Percentiles rank a stretch among this genome's conserved stretches.
Evolutionary conservation across 2,797 vertebrate genomes (phyloP).

Genomic region (Ctenopoma kingsleyae): DNA sequence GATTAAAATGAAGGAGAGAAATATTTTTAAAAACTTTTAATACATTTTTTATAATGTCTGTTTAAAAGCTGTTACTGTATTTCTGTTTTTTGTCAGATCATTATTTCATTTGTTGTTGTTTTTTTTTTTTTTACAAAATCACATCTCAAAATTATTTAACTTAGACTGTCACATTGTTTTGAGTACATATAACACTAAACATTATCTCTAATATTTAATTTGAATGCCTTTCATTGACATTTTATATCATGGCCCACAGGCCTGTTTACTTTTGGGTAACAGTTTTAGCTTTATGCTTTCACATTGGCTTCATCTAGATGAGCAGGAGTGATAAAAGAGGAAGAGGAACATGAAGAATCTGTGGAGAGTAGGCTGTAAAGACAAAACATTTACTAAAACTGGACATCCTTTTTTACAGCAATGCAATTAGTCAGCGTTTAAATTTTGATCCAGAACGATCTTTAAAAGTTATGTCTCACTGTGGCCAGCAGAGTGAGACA

Average conservation of each 20-base stretch:
- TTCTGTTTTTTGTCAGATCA: background rate
- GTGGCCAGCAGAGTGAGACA: constrained; percentile 14
- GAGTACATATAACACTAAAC: background rate
- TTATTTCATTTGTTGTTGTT: background rate
- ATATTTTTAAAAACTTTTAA: background rate
- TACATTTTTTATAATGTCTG: background rate
- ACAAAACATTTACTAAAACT: background rate
- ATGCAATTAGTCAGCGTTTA: background rate
- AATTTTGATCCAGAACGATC: background rate
- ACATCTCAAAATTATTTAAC: background rate
- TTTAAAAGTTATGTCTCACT: background rate
- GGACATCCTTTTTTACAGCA: background rate
- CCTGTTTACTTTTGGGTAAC: background rate
- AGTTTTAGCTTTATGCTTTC: background rate
- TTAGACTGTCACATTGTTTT: background rate
- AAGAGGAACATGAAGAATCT: constrained; percentile 27
- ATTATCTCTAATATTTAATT: background rate
- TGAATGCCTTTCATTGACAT: background rate
- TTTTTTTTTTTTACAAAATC: no score
- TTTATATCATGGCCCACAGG: background rate
- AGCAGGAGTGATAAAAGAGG: constrained; percentile 14
- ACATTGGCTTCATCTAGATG: background rate
- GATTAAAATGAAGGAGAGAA: background rate
- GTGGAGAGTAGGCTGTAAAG: constrained; percentile 20
- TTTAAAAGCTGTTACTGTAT: constrained; percentile 1